phyloP scores from a whole-genome alignment of 2,888 invertebrate species.

The Pterostichus niger region DNA sequence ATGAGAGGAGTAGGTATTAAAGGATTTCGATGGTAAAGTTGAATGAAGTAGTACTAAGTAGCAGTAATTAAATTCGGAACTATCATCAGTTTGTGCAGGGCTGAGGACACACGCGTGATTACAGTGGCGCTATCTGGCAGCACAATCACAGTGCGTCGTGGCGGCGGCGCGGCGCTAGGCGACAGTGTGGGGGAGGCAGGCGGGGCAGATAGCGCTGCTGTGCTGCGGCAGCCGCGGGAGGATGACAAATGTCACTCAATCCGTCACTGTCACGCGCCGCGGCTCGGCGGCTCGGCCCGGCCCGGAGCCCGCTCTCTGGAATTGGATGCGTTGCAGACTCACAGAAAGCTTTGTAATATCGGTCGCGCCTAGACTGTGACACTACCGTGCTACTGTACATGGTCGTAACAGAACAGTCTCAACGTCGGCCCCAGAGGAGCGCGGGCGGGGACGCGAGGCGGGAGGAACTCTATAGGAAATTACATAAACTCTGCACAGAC shows the following conservation, averaged over 20 bases:
- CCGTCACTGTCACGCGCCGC: conserved; percentile 82
- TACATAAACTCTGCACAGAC: conserved; percentile 79
- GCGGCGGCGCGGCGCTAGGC: conserved; percentile 24
- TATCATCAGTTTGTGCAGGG: conserved; percentile 22
- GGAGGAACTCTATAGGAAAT: conserved; percentile 78
- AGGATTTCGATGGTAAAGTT: too few species aligned
- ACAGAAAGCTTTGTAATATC: conserved; percentile 78
- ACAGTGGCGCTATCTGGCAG: conserved; percentile 37
- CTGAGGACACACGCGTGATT: background rate
- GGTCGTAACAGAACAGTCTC: conserved; percentile 72
- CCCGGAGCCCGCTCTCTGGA: conserved; percentile 73
- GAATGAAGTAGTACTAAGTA: conserved; percentile 4
- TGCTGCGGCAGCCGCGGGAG: conserved; percentile 79
- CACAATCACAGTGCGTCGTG: conserved; percentile 48
- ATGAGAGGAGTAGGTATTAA: too few species aligned
- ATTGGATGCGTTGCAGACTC: conserved; percentile 78
- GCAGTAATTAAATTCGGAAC: conserved; percentile 42
- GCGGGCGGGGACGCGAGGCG: conserved; percentile 64
- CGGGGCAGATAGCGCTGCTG: conserved; percentile 74
- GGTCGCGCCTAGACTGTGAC: conserved; percentile 75
- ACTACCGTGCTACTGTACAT: conserved; percentile 54
- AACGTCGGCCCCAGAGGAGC: conserved; percentile 74
- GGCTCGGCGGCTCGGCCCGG: conserved; percentile 72
- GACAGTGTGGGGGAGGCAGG: conserved; percentile 49
- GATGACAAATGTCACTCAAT: conserved; percentile 86